phyloP scores from a whole-genome alignment of 1,140 invertebrate genomes.

The Heliconius eleuchia region DNA sequence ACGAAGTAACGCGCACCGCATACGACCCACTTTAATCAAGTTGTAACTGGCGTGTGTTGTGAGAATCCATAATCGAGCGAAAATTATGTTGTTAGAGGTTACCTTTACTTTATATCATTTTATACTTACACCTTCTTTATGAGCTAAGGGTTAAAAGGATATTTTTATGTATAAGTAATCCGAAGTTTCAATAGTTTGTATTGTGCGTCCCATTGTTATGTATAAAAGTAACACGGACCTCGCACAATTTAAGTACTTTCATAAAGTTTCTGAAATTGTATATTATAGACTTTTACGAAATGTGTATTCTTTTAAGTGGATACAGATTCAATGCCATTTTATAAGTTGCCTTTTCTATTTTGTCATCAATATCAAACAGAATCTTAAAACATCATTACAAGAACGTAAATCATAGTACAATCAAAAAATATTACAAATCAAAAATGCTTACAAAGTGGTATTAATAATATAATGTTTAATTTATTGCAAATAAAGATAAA shows the following conservation, averaged over 20 bases:
- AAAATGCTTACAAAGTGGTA: not conserved
- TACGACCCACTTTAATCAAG: slow-evolving; percentile 67
- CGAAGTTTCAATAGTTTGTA: slow-evolving; percentile 1
- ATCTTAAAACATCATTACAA: not conserved
- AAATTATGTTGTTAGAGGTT: slow-evolving; percentile 55
- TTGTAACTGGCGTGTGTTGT: slow-evolving; percentile 57
- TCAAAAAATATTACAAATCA: not conserved
- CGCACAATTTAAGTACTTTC: not conserved
- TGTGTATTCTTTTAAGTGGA: slow-evolving; percentile 7
- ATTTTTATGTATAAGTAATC: not conserved
- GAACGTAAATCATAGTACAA: no score
- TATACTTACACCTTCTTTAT: not conserved
- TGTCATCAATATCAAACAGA: not conserved
- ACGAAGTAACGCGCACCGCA: slow-evolving; percentile 68
- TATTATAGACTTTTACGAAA: not conserved
- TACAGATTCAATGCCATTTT: not conserved
- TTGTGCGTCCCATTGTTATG: slow-evolving; percentile 5
- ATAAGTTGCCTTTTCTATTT: not conserved
- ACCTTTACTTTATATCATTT: slow-evolving; percentile 26
- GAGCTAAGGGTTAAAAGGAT: not conserved
- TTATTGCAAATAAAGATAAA: slow-evolving; percentile 18
- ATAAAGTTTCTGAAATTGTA: not conserved
- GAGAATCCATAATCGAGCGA: slow-evolving; percentile 66
- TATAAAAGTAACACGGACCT: slow-evolving; percentile 8
- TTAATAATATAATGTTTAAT: not conserved